Conservation (phyloP, 1,140 invertebrate species). For the Drosophila watanabei region DNA sequence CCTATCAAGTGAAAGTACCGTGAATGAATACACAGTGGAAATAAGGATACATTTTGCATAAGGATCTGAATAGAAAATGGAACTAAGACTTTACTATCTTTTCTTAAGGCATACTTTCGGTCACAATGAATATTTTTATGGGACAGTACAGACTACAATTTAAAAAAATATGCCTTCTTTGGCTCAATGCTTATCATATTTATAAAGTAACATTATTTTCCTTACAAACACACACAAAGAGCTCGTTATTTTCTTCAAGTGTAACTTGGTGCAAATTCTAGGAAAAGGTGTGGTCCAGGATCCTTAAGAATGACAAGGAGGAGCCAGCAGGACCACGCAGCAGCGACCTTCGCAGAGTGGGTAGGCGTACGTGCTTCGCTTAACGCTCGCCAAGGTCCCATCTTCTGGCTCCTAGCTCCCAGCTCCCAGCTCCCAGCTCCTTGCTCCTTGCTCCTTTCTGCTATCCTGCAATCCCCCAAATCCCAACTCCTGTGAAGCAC, state of each 20-base stretch:
- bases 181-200: too few species aligned
- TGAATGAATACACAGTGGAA: constrained; percentile 3
- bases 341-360: constrained; percentile 38
- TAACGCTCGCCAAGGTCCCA: constrained; percentile 27
- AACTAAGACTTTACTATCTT: not conserved
- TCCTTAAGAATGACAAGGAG: constrained; percentile 59
- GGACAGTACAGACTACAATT: not conserved
- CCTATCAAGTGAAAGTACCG: constrained; percentile 72
- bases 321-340: constrained; percentile 12
- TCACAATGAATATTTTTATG: not conserved
- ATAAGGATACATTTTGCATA: not conserved
- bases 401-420: not conserved
- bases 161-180: too few species aligned
- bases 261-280: not conserved
- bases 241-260: not conserved
- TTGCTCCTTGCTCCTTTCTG: not conserved
- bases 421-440: not conserved
- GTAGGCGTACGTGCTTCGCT: constrained; percentile 64
- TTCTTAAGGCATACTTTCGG: not conserved
- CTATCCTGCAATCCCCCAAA: not conserved
- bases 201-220: too few species aligned
- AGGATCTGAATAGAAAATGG: not conserved
- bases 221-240: not conserved
- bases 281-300: not conserved
- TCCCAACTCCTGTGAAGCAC: constrained; percentile 5